Evolutionary conservation across 2,888 invertebrate species (phyloP), one percentile per base, ranked within the genome.

Genomic region (Erpobdella octoculata): DNA sequence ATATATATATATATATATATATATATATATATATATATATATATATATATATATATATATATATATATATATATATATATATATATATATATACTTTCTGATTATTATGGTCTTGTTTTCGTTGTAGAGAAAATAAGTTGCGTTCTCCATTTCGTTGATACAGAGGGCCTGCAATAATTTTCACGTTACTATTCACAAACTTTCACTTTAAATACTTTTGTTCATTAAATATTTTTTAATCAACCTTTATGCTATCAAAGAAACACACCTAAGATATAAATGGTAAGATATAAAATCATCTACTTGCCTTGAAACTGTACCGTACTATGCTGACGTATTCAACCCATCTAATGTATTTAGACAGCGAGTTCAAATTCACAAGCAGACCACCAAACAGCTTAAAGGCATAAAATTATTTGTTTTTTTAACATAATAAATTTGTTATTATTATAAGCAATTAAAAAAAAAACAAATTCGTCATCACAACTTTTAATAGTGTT

Each of bases 371-470:
- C 59, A 82, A 73, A 72, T 82, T 81, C 18, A 82, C 80, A 61
- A 83, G 76, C 35, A 82, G 74, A 8, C 83, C 82, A 75, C 81
- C 79, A 73, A 82, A 83, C n/a, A 82, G 76, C 75, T 74, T 58
- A 31, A 68, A 65, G n/a, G n/a, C n/a, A n/a, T n/a, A n/a, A n/a
- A n/a, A n/a, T n/a, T n/a, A n/a, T n/a, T n/a, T n/a, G n/a, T n/a
- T n/a, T n/a, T n/a, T n/a, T n/a, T n/a, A n/a, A n/a, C n/a, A n/a
- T n/a, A n/a, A n/a, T n/a, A n/a, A n/a, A n/a, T n/a, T n/a, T n/a
- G n/a, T n/a, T n/a, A n/a, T n/a, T n/a, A n/a, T n/a, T n/a, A n/a
- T n/a, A n/a, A n/a, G n/a, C n/a, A n/a, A n/a, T n/a, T n/a, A n/a
- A n/a, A n/a, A n/a, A n/a, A n/a, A n/a, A n/a, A n/a, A n/a, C n/a